Evolutionary conservation across 2,888 invertebrate genomes (phyloP).

Genomic region (Phalangium opilio): DNA sequence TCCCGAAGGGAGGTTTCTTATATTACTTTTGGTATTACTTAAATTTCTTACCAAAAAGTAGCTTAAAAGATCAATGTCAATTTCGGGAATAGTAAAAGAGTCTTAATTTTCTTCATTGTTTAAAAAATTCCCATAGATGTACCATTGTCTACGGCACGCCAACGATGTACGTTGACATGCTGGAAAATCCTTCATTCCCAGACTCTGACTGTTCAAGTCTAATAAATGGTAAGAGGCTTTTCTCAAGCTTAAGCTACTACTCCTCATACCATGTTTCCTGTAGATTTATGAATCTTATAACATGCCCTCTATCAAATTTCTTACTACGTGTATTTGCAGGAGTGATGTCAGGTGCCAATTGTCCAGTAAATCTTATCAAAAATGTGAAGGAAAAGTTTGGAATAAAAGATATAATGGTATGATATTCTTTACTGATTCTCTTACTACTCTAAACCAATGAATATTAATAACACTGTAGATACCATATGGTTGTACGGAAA

Average conservation of each 20-base stretch:
- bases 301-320: no score
- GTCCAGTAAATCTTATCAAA: constrained; percentile 39
- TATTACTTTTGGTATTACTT: no score
- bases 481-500: constrained; percentile 45
- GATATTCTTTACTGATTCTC: not conserved
- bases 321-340: constrained; percentile 34
- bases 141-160: constrained; percentile 59
- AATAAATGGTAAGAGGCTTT: constrained; percentile 11
- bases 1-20: no score
- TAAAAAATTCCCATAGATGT: constrained; percentile 42
- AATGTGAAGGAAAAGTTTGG: constrained; percentile 31
- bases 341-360: constrained; percentile 54
- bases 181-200: constrained; percentile 29
- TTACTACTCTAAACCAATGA: not conserved
- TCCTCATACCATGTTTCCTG: no score
- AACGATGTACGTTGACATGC: constrained; percentile 67
- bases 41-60: no score
- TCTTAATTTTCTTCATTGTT: no score
- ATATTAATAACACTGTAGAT: constrained; percentile 33
- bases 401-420: constrained; percentile 30
- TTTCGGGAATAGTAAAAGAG: no score
- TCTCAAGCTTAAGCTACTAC: no score
- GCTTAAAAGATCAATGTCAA: no score
- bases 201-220: constrained; percentile 3
- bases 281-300: no score